A percentile compares a stretch with the other conserved stretches of the same genome.
Evolutionary conservation across 2,113 vertebrate genomes (phyloP).

Genomic region (Aldabrachelys gigantea): DNA sequence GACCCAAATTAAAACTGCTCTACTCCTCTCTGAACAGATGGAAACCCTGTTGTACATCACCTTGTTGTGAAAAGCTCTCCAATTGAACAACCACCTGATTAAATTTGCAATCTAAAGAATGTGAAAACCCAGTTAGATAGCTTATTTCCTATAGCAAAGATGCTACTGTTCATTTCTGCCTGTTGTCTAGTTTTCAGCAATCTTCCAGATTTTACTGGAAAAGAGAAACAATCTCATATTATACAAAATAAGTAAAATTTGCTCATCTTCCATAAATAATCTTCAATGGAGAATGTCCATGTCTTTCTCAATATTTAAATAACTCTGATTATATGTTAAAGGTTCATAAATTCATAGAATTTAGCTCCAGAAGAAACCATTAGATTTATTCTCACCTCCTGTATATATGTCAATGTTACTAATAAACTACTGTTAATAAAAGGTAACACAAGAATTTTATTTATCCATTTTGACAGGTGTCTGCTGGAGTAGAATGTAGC

Average conservation of each 20-base stretch:
- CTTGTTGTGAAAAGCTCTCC: not conserved
- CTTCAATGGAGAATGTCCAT: not conserved
- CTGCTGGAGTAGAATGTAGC: not conserved
- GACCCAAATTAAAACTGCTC: constrained; percentile 30
- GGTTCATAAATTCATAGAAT: not conserved
- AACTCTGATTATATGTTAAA: not conserved
- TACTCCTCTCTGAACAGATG: constrained; percentile 16
- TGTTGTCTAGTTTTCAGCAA: not conserved
- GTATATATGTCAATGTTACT: not conserved
- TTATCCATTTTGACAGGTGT: not conserved
- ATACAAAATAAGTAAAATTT: not conserved
- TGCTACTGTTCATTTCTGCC: not conserved
- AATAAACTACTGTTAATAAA: not conserved
- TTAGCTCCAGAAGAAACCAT: not conserved
- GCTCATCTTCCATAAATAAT: not conserved
- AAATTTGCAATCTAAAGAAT: not conserved
- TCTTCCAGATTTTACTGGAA: not conserved
- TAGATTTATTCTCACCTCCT: not conserved
- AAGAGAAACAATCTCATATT: not conserved
- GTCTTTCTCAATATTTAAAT: not conserved
- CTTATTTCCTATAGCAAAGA: constrained; percentile 18
- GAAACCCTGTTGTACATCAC: not conserved
- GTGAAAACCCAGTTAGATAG: not conserved
- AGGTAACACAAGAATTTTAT: not conserved
- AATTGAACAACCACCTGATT: constrained; percentile 12